Base-by-base conservation (phyloP, 2,797 vertebrate species). In the Adelosebastes latens region DNA sequence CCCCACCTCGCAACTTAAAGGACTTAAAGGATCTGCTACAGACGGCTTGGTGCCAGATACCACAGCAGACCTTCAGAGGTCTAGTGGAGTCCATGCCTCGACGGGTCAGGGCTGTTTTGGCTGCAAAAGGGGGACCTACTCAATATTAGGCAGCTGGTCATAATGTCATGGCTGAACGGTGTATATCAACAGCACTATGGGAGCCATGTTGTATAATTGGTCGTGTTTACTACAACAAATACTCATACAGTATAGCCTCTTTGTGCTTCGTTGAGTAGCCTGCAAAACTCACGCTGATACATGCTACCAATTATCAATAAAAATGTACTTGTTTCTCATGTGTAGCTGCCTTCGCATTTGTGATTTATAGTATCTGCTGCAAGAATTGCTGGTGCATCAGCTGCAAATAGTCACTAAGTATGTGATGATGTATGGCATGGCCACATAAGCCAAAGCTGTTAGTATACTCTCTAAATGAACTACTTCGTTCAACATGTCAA, bases 1-100 rank as follows among this genome's bases (percentile, higher is more conserved):
- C 5, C 12, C 13, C 36, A 39, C 12, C 0, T 39, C 5, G 13
- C 36, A 39, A 39, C 36, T 39, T 39, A 39, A 12, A 39, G 13
- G 5, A 39, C 36, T 5, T 39, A 39, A 39, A 39, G 12, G 13
- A 14, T 39, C 36, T 39, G 13, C 36, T 39, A 39, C 36, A 14
- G 36, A 39, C 13, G 13, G 36, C 0, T 0, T 39, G 5, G 36
- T 39, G 36, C 36, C 36, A 39, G 36, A 39, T 39, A 39, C 2
- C 36, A 39, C 36, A 39, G 36, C 13, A 39, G 4, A 39, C 36
- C 36, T 39, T 39, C 36, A 39, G 2, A 39, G 36, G 36, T 39
- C 36, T 39, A 39, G 36, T 39, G 12, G 36, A 39, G 36, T 39
- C 36, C 36, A 6, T 39, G 36, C 36, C 36, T 14, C 13, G 36